Conservation (phyloP, 2,113 vertebrate genomes). For the Eleginops maclovinus region DNA sequence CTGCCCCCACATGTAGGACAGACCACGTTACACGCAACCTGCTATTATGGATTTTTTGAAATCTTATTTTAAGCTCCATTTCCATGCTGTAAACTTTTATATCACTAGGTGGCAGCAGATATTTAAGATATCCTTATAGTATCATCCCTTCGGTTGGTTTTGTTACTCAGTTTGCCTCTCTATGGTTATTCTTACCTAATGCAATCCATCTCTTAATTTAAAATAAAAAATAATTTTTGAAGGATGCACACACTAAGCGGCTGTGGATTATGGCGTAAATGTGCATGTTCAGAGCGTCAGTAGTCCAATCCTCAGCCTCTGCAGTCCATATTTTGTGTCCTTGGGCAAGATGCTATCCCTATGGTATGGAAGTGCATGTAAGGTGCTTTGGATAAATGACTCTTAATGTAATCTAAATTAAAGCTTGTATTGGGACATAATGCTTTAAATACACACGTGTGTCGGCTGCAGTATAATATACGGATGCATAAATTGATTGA, state of each 20-base stretch:
- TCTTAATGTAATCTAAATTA: too few species aligned
- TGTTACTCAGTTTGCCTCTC: neutral
- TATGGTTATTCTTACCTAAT: neutral
- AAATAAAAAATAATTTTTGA: neutral
- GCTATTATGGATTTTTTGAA: neutral
- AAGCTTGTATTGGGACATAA: neutral
- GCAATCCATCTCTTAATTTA: neutral
- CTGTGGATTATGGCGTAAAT: too few species aligned
- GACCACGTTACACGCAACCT: constrained; percentile 48
- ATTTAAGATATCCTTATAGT: constrained; percentile 12
- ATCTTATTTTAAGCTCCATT: neutral
- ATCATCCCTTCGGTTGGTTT: neutral
- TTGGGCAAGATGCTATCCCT: too few species aligned
- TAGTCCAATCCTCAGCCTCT: too few species aligned
- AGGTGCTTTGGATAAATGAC: too few species aligned
- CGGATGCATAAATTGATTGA: too few species aligned
- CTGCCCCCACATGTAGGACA: constrained; percentile 63
- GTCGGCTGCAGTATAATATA: neutral
- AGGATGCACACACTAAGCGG: neutral
- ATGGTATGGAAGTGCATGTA: too few species aligned
- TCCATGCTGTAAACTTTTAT: constrained; percentile 9
- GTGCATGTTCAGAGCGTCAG: too few species aligned
- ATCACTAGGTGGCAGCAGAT: constrained; percentile 80
- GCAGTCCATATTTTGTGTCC: too few species aligned
- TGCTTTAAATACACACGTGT: neutral